Base-by-base conservation (phyloP, 1,140 invertebrate genomes). In the Drosophila athabasca region DNA sequence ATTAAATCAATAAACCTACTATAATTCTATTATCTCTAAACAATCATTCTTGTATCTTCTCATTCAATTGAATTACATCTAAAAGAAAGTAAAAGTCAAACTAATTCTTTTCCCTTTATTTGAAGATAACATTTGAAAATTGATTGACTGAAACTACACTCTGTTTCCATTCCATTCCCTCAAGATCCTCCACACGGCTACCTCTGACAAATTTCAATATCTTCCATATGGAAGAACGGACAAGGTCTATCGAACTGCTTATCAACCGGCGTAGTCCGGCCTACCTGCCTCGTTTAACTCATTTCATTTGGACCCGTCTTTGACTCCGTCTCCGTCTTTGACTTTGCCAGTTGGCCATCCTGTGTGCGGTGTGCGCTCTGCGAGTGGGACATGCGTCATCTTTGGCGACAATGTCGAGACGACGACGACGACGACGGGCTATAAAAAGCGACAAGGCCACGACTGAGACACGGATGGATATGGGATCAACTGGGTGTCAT, bases 251-350 rank as follows among this genome's bases (percentile, higher is more conserved):
- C 67, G 39, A 24, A 15, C 22, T 8, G 41, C 73, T 81, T 82
- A 81, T 81, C 78, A 62, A 39, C n/a, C 69, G 49, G 58, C 64
- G 74, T 64, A 62, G 59, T 58, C 55, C 50, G 65, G 62, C 35
- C 72, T 83, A 83, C 81, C 81, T 84, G 81, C 59, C 15, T 41
- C 81, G 48, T 80, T 85, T 84, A 85, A 77, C 81, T 84, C 81
- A 84, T 84, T 84, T 84, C 68, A 85, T 80, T 84, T 84, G 19
- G 51, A 67, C 8, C 31, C 31, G 26, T 29, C 26, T 29, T 6
- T 7, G 1, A 29, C 6, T 29, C 26, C 26, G 6, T 22, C 4
- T n/a, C 15, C 11, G 19, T 9, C 49, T 50, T 49, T 53, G 19
- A n/a, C 49, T 50, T 49, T 53, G 50, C 35, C 61, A 62, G 68